Evolutionary conservation across 2,797 vertebrate genomes (phyloP), one percentile per base, ranked within the genome.

Genomic region (Danio choprae): DNA sequence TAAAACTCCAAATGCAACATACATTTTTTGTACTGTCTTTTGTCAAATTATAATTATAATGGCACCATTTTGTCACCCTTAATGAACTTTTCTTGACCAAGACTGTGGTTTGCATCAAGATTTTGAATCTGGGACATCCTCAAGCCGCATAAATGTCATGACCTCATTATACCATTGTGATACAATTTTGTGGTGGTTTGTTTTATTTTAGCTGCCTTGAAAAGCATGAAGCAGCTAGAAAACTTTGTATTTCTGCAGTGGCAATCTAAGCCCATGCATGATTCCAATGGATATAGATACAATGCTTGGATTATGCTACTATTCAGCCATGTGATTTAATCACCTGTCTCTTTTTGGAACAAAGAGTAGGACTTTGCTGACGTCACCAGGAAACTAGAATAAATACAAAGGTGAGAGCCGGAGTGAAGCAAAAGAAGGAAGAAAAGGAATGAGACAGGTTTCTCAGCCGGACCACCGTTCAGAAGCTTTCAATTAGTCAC

Each of bases 41-140:
- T 20, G 0, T 48, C 15, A 13, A 50, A 29, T 4, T 7, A 62
- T 43, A 41, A 70, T 62, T 20, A 73, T 44, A 1, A 29, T 58
- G 10, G 20, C 4, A 22, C 7, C n/a, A 43, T 59, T 59, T 8
- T 41, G 22, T 5, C 58, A 10, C 1, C 36, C 64, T 36, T 77
- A 63, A 55, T 71, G 48, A 79, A 72, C 67, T 53, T 79, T 71
- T 10, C 56, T 79, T 77, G 56, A 79, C 79, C 55, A 73, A 79
- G 67, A 77, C 55, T 43, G 51, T 74, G 80, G 55, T 53, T 44
- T 58, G 53, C 16, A 6, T 84, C 59, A 67, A 84, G 46, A 80
- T 78, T 65, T 56, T 74, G 84, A 84, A 87, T 84, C 83, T 86
- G 69, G 86, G 83, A 72, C 86, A 84, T 46, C 69, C 65, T 77